These are phyloP conservation scores for Bryconaethiops microstoma DNA, from an alignment of 2,797 vertebrate genomes.

Conservation along the genomic window DNA sequence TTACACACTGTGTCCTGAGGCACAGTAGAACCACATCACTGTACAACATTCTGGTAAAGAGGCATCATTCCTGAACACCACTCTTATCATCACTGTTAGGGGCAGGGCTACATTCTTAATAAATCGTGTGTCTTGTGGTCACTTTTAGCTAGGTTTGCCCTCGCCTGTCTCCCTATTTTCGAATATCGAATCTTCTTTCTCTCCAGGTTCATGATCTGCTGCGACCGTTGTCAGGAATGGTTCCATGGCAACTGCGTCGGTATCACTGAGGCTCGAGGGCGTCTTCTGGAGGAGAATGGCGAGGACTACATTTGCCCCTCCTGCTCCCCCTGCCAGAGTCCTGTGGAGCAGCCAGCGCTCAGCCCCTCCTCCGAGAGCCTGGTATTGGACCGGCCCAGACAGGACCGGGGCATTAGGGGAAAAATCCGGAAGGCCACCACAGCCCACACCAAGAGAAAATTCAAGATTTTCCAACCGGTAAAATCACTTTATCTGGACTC, in stretches of 20 bases:
- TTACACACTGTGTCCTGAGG: no score
- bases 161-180: no score
- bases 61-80: no score
- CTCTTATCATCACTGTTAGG: no score
- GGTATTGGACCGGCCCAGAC: constrained; percentile 67
- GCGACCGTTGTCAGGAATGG: constrained; percentile 91
- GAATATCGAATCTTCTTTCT: no score
- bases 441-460: constrained; percentile 80
- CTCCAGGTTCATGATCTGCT: constrained; percentile 93
- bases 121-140: no score
- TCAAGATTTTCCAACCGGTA: constrained; percentile 84
- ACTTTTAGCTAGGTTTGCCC: no score
- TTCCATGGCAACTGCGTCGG: constrained; percentile 92
- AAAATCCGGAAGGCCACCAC: constrained; percentile 81
- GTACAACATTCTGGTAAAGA: no score
- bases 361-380: constrained; percentile 51
- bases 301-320: constrained; percentile 89
- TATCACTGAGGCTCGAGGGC: constrained; percentile 82
- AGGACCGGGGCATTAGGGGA: constrained; percentile 83
- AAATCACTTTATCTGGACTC: constrained; percentile 14
- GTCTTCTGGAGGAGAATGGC: constrained; percentile 81
- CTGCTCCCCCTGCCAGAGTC: constrained; percentile 78
- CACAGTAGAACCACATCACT: no score
- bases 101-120: no score
- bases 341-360: constrained; percentile 51